phyloP scores from a whole-genome alignment of 23 tunicate species.

The Ciona savignyi region DNA sequence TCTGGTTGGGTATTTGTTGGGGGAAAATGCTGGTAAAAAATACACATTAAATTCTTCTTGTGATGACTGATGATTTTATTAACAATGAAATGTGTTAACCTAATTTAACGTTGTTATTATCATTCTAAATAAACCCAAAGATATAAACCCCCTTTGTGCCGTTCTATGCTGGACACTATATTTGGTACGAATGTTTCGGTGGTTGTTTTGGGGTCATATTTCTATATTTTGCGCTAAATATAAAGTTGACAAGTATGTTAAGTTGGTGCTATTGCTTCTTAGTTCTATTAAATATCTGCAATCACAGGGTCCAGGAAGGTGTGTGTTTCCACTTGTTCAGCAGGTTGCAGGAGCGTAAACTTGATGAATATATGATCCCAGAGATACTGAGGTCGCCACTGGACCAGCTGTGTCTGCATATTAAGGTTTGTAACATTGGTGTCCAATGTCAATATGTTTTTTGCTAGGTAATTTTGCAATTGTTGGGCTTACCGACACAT shows the following conservation, averaged over 20 bases:
- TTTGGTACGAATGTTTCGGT: not conserved
- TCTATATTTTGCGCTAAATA: not conserved
- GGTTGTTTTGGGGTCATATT: not conserved
- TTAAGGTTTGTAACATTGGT: slow-evolving; percentile 9
- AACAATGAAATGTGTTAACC: too few species aligned
- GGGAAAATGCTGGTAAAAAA: too few species aligned
- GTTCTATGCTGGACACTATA: not conserved
- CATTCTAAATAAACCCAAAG: too few species aligned
- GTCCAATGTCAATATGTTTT: too few species aligned
- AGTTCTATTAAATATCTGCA: too few species aligned
- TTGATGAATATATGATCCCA: slow-evolving; percentile 54
- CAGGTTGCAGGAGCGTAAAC: slow-evolving; percentile 46
- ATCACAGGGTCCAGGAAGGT: slow-evolving; percentile 60
- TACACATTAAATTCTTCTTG: too few species aligned
- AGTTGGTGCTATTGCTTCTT: not conserved
- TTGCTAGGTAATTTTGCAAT: too few species aligned
- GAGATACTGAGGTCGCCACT: slow-evolving; percentile 78
- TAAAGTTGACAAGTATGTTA: not conserved
- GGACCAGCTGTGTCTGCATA: slow-evolving; percentile 81
- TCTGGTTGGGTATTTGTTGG: too few species aligned
- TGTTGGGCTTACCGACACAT: too few species aligned
- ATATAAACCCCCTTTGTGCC: not conserved
- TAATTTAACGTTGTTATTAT: too few species aligned
- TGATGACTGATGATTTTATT: too few species aligned
- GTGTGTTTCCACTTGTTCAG: slow-evolving; percentile 60